Conservation (phyloP, 2,797 vertebrate species). For the Mormyrus proboscirostris region DNA sequence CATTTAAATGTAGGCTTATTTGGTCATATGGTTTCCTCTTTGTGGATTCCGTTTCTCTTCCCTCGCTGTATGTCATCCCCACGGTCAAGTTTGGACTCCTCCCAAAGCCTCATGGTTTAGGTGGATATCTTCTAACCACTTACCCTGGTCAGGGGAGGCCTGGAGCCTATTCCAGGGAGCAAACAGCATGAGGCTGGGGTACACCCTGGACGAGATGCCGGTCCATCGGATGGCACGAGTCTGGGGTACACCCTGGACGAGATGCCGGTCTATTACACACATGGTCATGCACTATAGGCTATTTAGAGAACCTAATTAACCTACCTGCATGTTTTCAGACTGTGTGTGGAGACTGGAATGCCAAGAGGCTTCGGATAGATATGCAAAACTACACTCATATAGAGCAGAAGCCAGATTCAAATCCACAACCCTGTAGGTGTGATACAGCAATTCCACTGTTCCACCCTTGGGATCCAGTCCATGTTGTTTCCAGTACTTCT, state of each 20-base stretch:
- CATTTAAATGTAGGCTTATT: not conserved
- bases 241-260: not conserved
- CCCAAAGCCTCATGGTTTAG: not conserved
- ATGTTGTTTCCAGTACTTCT: not conserved
- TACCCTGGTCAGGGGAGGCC: not conserved
- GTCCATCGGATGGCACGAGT: not conserved
- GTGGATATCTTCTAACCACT: not conserved
- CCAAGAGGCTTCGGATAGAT: not conserved
- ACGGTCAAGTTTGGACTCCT: not conserved
- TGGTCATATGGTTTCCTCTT: not conserved
- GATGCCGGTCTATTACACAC: not conserved
- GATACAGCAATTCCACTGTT: not conserved
- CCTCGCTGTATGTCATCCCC: not conserved
- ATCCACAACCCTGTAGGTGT: not conserved
- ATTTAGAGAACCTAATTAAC: not conserved
- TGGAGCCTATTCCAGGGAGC: not conserved
- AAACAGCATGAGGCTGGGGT: not conserved
- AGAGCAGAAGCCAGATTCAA: not conserved
- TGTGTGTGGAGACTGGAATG: not conserved
- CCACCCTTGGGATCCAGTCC: not conserved
- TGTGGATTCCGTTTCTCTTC: not conserved
- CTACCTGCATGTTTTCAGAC: not conserved
- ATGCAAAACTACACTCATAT: not conserved
- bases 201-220: not conserved
- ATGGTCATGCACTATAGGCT: not conserved